Percentiles rank a stretch among this genome's conserved stretches.
These are phyloP conservation scores for Oncopodura yosiiana DNA, from an alignment of 1,140 invertebrate genomes.

Conservation along the genomic window DNA sequence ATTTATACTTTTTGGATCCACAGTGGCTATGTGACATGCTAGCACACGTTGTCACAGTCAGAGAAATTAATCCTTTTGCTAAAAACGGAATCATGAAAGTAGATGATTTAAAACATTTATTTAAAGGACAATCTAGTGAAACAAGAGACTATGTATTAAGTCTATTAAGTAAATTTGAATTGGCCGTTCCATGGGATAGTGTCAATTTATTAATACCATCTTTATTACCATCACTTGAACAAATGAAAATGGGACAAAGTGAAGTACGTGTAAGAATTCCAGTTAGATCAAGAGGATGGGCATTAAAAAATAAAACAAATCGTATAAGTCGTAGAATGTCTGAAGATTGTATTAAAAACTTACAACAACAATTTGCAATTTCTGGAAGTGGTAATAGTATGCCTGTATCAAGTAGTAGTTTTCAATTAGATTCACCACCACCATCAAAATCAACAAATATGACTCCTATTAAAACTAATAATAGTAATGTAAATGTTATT, in stretches of 20 bases:
- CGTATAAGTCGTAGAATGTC: constrained; percentile 24
- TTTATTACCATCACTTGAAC: constrained; percentile 58
- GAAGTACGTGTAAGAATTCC: constrained; percentile 45
- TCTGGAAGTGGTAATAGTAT: background rate
- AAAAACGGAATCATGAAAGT: constrained; percentile 85
- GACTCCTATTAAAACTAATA: background rate
- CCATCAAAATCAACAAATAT: background rate
- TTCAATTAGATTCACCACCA: constrained; percentile 5
- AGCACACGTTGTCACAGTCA: constrained; percentile 87
- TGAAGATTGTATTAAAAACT: constrained; percentile 24
- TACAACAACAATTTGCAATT: no score
- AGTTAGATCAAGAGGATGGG: constrained; percentile 59
- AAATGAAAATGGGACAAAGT: constrained; percentile 34
- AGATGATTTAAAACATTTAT: constrained; percentile 85
- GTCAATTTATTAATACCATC: constrained; percentile 84
- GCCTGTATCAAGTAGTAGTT: background rate
- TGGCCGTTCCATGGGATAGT: constrained; percentile 93
- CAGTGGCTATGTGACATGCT: constrained; percentile 98
- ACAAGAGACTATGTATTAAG: constrained; percentile 69
- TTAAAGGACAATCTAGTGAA: constrained; percentile 60
- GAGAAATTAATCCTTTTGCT: constrained; percentile 93
- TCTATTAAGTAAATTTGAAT: constrained; percentile 92
- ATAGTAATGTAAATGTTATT: background rate
- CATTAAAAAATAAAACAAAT: constrained; percentile 39
- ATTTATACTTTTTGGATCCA: constrained; percentile 90